A percentile compares a stretch with the other conserved stretches of the same genome.
phyloP scores from a whole-genome alignment of 2,113 vertebrate genomes.

The Gallinago jamesoni region DNA sequence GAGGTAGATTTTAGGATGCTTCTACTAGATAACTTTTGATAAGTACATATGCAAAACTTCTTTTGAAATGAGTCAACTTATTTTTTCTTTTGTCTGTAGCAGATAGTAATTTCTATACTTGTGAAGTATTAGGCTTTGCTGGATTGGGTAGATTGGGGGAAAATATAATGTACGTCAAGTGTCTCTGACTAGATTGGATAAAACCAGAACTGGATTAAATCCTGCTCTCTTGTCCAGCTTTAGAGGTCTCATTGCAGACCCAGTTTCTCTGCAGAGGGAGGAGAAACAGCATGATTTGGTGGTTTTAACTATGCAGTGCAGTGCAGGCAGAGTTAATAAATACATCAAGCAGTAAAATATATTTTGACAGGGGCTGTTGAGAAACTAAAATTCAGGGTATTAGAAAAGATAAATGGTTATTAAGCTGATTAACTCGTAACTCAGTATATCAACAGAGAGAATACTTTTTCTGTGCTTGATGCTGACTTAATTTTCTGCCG shows the following conservation, averaged over 20 bases:
- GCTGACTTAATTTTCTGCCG: not conserved
- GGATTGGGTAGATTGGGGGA: not conserved
- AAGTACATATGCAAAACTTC: rapidly evolving
- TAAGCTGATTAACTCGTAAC: not conserved
- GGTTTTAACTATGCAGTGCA: not conserved
- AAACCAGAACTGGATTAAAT: not conserved
- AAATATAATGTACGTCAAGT: not conserved
- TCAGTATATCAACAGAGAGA: constrained; percentile 5
- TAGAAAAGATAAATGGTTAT: not conserved
- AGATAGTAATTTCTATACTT: not conserved
- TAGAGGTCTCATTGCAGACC: not conserved
- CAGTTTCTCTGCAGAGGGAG: not conserved
- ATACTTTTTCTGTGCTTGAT: not conserved
- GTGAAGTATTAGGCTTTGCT: not conserved
- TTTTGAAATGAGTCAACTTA: not conserved
- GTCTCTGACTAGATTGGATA: not conserved
- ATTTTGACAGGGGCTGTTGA: not conserved
- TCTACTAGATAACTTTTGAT: not conserved
- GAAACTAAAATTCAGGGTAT: not conserved
- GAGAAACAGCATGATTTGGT: not conserved
- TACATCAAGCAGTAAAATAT: not conserved
- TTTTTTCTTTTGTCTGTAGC: not conserved
- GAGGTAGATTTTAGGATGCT: not conserved
- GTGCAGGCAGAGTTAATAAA: not conserved
- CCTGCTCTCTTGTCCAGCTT: not conserved